These are phyloP conservation scores for Xiphophorus hellerii DNA, from an alignment of 2,113 vertebrate genomes.

Conservation along the genomic window DNA sequence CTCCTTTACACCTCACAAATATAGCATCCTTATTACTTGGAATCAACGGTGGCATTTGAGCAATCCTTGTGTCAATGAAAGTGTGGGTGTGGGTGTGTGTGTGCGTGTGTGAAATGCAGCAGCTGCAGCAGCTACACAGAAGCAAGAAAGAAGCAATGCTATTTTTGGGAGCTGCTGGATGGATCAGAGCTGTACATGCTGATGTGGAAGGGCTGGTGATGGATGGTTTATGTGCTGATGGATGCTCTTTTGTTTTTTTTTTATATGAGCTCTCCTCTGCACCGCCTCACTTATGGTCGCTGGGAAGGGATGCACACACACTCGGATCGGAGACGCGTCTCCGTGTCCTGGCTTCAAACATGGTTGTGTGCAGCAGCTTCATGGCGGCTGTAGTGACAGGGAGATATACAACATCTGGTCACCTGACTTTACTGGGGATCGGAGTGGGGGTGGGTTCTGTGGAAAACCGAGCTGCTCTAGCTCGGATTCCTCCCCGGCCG, in stretches of 20 bases:
- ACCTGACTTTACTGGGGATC: slow-evolving; percentile 76
- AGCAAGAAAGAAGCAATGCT: slow-evolving; percentile 68
- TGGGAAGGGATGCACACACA: slow-evolving; percentile 8
- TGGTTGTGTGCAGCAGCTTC: slow-evolving; percentile 66
- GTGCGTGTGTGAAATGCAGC: slow-evolving; percentile 67
- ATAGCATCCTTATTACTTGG: slow-evolving; percentile 69
- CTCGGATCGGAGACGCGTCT: slow-evolving; percentile 21
- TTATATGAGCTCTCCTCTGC: slow-evolving; percentile 10
- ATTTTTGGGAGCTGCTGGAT: slow-evolving; percentile 68
- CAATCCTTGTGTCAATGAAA: slow-evolving; percentile 37
- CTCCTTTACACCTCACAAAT: slow-evolving; percentile 68
- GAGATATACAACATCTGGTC: slow-evolving; percentile 80
- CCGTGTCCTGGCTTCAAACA: slow-evolving; percentile 48
- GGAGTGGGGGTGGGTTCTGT: slow-evolving; percentile 68
- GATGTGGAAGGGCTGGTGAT: slow-evolving; percentile 38
- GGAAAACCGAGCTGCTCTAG: slow-evolving; percentile 60
- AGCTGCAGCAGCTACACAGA: slow-evolving; percentile 73
- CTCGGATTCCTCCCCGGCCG: slow-evolving; percentile 56
- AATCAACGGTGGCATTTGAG: slow-evolving; percentile 71
- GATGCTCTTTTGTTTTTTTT: slow-evolving; percentile 64
- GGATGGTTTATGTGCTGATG: slow-evolving; percentile 62
- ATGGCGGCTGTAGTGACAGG: slow-evolving; percentile 72
- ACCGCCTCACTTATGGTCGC: slow-evolving; percentile 40
- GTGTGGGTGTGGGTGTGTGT: slow-evolving; percentile 34
- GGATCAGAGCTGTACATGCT: slow-evolving; percentile 54